phyloP scores from a whole-genome alignment of 2,888 invertebrate species.

The Callosobruchus maculatus region DNA sequence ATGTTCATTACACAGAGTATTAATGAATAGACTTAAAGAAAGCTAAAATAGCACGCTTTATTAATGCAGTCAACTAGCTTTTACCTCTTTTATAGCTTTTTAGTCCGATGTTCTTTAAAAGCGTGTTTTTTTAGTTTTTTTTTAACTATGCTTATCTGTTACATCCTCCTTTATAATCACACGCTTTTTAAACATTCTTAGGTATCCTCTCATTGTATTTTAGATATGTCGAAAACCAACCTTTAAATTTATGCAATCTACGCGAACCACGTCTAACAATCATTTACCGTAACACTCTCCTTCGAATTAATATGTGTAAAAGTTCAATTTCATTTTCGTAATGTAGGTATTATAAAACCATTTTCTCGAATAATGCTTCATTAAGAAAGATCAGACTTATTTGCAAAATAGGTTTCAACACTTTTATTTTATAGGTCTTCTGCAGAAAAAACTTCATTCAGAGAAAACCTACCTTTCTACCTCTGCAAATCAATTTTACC shows the following conservation, averaged over 20 bases:
- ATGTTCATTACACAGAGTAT: too few relatives aligned
- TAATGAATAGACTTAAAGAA: too few relatives aligned
- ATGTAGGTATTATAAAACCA: background rate
- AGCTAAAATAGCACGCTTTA: too few relatives aligned
- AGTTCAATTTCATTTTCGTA: background rate
- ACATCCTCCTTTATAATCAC: too few relatives aligned
- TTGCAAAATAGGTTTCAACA: background rate
- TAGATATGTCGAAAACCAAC: background rate
- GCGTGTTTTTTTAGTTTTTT: too few relatives aligned
- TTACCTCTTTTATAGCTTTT: too few relatives aligned
- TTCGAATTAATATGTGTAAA: background rate
- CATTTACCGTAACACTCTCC: background rate
- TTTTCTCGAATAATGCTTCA: background rate
- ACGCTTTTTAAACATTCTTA: too few relatives aligned
- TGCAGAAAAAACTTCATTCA: background rate
- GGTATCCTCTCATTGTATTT: background rate
- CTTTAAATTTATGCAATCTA: background rate
- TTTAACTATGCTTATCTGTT: too few relatives aligned
- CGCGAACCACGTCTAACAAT: background rate
- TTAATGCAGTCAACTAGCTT: too few relatives aligned
- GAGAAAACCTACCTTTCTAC: background rate
- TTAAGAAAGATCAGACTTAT: background rate
- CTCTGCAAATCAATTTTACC: background rate
- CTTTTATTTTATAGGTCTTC: background rate
- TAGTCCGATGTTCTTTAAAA: too few relatives aligned